These are phyloP conservation scores for Cerastis leucographa DNA, from an alignment of 2,888 invertebrate species.

Conservation along the genomic window DNA sequence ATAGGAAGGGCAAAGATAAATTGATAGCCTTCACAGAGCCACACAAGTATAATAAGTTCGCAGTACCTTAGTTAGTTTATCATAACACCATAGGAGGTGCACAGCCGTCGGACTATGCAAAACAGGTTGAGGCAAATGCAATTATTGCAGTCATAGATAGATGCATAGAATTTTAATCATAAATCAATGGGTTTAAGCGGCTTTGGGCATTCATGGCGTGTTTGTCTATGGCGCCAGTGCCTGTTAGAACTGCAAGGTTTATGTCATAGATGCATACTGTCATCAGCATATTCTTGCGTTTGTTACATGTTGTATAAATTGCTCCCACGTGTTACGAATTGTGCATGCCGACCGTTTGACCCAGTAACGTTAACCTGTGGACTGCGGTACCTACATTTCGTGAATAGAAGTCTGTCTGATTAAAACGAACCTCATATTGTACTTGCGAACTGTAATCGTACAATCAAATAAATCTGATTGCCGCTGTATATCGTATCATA, in stretches of 20 bases:
- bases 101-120: conserved; percentile 63
- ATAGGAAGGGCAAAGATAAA: conserved; percentile 57
- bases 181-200: conserved; percentile 76
- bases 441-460: conserved; percentile 40
- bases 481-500: conserved; percentile 44
- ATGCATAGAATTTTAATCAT: conserved; percentile 81
- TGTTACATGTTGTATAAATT: conserved; percentile 55
- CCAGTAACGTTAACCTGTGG: conserved; percentile 54
- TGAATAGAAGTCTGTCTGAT: conserved; percentile 65
- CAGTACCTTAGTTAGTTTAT: conserved; percentile 67
- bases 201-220: conserved; percentile 73
- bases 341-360: conserved; percentile 51
- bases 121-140: conserved; percentile 73
- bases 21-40: conserved; percentile 61
- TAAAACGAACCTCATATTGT: conserved; percentile 55
- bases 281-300: conserved; percentile 62
- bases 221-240: conserved; percentile 69
- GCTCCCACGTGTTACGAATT: conserved; percentile 64
- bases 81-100: conserved; percentile 67
- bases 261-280: conserved; percentile 58
- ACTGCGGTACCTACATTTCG: conserved; percentile 41
- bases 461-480: conserved; percentile 54
- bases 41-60: conserved; percentile 59
- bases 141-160: conserved; percentile 79
- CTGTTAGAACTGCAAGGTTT: conserved; percentile 40